phyloP scores from a whole-genome alignment of 23 tunicate species.

The Ascidia mentula region DNA sequence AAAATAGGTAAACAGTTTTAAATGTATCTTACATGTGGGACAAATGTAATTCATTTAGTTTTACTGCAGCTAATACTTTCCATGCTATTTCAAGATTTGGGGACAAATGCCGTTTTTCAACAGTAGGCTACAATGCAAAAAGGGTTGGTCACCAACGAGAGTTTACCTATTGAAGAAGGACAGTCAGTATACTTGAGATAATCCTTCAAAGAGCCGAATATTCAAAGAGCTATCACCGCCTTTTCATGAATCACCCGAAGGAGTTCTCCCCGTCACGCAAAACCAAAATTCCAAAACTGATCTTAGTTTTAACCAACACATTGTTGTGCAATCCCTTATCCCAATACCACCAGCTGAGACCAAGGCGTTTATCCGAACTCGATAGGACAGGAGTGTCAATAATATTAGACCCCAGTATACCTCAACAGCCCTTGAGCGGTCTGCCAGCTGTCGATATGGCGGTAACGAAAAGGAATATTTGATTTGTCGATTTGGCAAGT shows the following conservation, averaged over 20 bases:
- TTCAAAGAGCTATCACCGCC: too few relatives aligned
- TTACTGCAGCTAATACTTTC: too few relatives aligned
- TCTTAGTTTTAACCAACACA: background rate
- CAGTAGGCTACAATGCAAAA: too few relatives aligned
- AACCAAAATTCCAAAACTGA: background rate
- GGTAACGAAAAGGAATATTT: background rate
- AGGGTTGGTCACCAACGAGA: too few relatives aligned
- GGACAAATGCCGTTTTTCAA: too few relatives aligned
- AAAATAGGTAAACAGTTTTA: too few relatives aligned
- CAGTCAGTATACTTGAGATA: too few relatives aligned
- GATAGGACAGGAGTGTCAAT: conserved; percentile 7
- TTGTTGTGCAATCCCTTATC: background rate
- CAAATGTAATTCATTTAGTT: too few relatives aligned
- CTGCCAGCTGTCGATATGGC: background rate
- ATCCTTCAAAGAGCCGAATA: too few relatives aligned
- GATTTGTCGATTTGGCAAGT: conserved; percentile 1
- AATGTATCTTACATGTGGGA: too few relatives aligned
- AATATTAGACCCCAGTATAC: background rate
- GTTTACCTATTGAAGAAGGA: too few relatives aligned
- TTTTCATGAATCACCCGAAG: background rate
- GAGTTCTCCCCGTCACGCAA: background rate
- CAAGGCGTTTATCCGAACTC: background rate
- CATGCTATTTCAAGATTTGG: too few relatives aligned
- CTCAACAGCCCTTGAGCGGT: background rate
- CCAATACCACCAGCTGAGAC: background rate